Base-by-base conservation (phyloP, 2,797 vertebrate genomes). In the Microhierax caerulescens region DNA sequence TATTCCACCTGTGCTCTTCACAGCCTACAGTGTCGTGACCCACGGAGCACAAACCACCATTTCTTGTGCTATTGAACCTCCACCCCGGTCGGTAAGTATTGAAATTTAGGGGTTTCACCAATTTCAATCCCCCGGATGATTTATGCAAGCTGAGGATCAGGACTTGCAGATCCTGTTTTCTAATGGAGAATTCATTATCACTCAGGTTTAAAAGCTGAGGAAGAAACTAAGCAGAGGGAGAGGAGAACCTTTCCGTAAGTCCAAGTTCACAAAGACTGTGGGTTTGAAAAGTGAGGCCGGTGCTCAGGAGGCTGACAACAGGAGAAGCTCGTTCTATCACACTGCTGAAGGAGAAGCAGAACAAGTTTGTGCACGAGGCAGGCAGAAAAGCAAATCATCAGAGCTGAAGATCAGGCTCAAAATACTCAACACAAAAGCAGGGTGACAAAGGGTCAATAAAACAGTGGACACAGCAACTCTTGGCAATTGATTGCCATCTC, bases 401-500 rank as follows among this genome's bases (percentile, higher is more conserved):
- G 47, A 79, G 22, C 51, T 80, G 64, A 50, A 39, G n/a, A 9
- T 63, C 1, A 47, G 65, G 27, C 23, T 54, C 51, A 21, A 54
- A 53, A 47, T 23, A 70, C 47, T 73, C 79, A 48, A 18, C 43
- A n/a, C 0, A 0, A 37, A 59, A 54, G 43, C 20, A 30, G 47
- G 0, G 12, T 3, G 30, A 39, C 16, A 45, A n/a, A 65, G n/a
- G 34, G 21, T 72, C 74, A 60, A 3, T 5, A 12, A 11, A 67
- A n/a, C 14, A 51, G 11, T 1, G 12, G 36, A 9, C 4, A 1
- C 0, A 2, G 69, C 2, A 9, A 9, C 8, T 47, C 74, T 8
- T 57, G 41, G 28, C 17, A 25, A 10, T 5, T 7, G 20, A 17
- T 3, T 69, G 36, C 41, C 34, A 48, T 17, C 45, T 78, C 43